These are phyloP conservation scores for Telmatochromis sp. DNA, from an alignment of 2,113 vertebrate species.

Conservation along the genomic window DNA sequence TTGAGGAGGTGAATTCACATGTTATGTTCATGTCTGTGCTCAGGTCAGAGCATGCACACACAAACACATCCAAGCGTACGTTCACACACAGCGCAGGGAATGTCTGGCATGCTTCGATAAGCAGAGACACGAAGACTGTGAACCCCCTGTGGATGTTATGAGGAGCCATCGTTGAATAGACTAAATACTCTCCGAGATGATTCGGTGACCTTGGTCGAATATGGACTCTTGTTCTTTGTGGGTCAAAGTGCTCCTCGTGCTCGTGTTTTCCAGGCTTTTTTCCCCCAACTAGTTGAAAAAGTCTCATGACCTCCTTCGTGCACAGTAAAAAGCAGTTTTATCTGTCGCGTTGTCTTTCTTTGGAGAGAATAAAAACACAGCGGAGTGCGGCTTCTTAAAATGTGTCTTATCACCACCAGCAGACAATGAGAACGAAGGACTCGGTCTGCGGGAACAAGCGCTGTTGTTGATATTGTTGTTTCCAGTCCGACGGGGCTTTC, in stretches of 20 bases:
- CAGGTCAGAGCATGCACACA: constrained; percentile 54
- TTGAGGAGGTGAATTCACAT: constrained; percentile 43
- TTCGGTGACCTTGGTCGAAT: constrained; percentile 21
- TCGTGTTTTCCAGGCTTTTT: background rate
- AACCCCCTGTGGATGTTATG: constrained; percentile 51
- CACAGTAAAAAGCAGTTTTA: background rate
- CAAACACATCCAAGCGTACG: constrained; percentile 1
- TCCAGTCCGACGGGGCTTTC: background rate
- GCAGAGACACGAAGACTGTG: constrained; percentile 39
- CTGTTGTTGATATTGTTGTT: background rate
- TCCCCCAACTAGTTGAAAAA: background rate
- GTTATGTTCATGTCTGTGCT: constrained; percentile 36
- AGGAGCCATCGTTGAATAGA: constrained; percentile 46
- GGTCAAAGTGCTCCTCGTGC: constrained; percentile 18
- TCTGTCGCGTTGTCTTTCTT: background rate
- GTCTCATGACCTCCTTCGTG: background rate
- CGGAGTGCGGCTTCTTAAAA: background rate
- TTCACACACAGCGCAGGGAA: constrained; percentile 34
- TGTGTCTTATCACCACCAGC: constrained; percentile 17
- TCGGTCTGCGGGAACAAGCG: background rate
- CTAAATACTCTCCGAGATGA: constrained; percentile 48
- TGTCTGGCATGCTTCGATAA: constrained; percentile 65
- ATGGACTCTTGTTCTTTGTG: constrained; percentile 12
- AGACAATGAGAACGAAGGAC: background rate
- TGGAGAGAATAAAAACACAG: background rate